phyloP scores from a whole-genome alignment of 2,113 vertebrate species.

The Halichoeres trimaculatus region DNA sequence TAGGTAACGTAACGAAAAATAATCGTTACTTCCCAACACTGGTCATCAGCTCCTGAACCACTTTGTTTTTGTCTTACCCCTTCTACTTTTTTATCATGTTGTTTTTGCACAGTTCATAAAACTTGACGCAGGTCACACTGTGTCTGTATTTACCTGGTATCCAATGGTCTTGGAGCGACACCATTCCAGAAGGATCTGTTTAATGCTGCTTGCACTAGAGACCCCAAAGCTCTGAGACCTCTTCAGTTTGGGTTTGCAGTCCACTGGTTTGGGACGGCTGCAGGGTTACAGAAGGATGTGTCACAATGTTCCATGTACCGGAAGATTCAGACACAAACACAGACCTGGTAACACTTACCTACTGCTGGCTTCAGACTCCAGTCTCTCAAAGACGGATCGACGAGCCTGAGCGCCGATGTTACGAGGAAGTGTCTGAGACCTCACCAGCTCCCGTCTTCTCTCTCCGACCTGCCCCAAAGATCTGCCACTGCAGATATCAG shows the following conservation, averaged over 20 bases:
- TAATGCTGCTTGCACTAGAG: slow-evolving; percentile 96
- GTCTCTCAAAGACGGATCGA: slow-evolving; percentile 89
- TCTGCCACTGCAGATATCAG: slow-evolving; percentile 65
- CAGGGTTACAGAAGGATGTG: background rate
- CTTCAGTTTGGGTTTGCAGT: slow-evolving; percentile 91
- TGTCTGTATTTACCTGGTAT: slow-evolving; percentile 87
- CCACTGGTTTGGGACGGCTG: slow-evolving; percentile 85
- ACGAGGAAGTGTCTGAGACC: slow-evolving; percentile 94
- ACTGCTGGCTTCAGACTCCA: slow-evolving; percentile 84
- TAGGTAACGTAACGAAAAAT: too few species aligned
- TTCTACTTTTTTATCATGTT: too few species aligned
- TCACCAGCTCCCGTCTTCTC: slow-evolving; percentile 89
- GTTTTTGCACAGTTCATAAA: too few species aligned
- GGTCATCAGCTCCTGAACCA: too few species aligned
- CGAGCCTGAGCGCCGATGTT: slow-evolving; percentile 87
- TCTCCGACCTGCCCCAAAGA: slow-evolving; percentile 79
- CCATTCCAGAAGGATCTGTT: slow-evolving; percentile 97
- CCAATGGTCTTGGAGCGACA: slow-evolving; percentile 96
- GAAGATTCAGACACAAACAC: fast-evolving
- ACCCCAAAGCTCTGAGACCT: slow-evolving; percentile 96
- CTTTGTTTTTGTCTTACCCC: too few species aligned
- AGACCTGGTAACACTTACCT: slow-evolving; percentile 78
- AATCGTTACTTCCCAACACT: too few species aligned
- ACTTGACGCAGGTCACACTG: background rate
- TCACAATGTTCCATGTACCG: background rate